Evolutionary conservation across 2,797 vertebrate genomes (phyloP).

Genomic region (Lates japonicus): DNA sequence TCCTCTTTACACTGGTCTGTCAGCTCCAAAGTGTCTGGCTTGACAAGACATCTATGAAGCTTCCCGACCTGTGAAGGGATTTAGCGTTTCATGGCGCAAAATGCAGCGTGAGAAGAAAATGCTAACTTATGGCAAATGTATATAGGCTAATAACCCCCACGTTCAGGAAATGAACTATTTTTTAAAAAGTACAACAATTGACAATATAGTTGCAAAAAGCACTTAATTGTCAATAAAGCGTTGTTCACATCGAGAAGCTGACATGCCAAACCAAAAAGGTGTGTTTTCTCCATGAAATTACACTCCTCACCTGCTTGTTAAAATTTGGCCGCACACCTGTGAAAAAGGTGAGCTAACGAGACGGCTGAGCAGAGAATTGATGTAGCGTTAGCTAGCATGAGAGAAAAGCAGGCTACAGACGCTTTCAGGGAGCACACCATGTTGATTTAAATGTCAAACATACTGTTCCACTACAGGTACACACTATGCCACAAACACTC

Average conservation of each 20-base stretch:
- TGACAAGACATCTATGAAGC: conserved; percentile 92
- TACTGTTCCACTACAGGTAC: conserved; percentile 62
- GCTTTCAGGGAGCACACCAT: conserved; percentile 75
- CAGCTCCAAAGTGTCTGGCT: conserved; percentile 92
- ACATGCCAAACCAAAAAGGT: conserved; percentile 83
- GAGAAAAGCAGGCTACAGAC: conserved; percentile 29
- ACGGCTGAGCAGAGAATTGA: background rate
- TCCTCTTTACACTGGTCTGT: conserved; percentile 93
- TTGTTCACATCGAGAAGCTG: conserved; percentile 69
- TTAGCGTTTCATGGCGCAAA: conserved; percentile 71
- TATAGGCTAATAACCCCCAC: conserved; percentile 20
- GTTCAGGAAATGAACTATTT: conserved; percentile 53
- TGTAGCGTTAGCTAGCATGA: conserved; percentile 51
- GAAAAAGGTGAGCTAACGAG: conserved; percentile 58
- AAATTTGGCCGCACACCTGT: conserved; percentile 72
- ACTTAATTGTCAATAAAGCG: conserved; percentile 76
- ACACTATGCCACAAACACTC: conserved; percentile 72
- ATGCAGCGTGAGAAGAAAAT: background rate
- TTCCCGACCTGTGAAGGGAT: conserved; percentile 91
- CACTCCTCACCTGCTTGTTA: conserved; percentile 21
- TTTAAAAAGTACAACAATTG: conserved; percentile 52
- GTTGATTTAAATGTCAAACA: conserved; percentile 83
- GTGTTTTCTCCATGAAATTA: conserved; percentile 60
- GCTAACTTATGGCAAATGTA: conserved; percentile 14
- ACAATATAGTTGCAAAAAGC: conserved; percentile 76